phyloP scores from a whole-genome alignment of 2,888 invertebrate species.

The Diadromus collaris region DNA sequence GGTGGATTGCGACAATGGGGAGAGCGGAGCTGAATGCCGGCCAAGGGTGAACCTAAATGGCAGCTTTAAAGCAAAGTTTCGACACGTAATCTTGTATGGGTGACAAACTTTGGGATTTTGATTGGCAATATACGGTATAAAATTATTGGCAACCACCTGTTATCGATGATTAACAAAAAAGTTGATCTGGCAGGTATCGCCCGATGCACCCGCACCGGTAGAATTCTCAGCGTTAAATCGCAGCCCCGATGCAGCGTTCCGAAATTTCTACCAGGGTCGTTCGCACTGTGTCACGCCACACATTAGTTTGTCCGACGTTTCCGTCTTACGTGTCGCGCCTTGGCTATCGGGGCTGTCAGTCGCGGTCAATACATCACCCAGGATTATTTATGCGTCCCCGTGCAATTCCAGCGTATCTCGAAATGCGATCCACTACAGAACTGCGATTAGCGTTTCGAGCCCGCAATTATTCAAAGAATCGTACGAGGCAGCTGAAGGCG shows the following conservation, averaged over 20 bases:
- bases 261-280: background rate
- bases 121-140: background rate
- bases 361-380: background rate
- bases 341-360: background rate
- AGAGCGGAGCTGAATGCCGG: background rate
- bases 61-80: background rate
- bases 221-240: background rate
- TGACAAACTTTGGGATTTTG: background rate
- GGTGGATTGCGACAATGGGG: background rate
- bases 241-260: background rate
- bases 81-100: background rate
- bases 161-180: no score
- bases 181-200: background rate
- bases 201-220: background rate
- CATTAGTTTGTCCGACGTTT: background rate
- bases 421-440: background rate
- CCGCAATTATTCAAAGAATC: slow-evolving; percentile 5
- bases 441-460: background rate
- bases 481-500: slow-evolving; percentile 4
- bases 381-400: background rate
- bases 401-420: background rate
- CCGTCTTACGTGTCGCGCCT: background rate
- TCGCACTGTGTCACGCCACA: background rate
- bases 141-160: background rate
- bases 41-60: background rate